phyloP scores from a whole-genome alignment of 1,140 invertebrate species.

The Paramacrobiotus metropolitanus region DNA sequence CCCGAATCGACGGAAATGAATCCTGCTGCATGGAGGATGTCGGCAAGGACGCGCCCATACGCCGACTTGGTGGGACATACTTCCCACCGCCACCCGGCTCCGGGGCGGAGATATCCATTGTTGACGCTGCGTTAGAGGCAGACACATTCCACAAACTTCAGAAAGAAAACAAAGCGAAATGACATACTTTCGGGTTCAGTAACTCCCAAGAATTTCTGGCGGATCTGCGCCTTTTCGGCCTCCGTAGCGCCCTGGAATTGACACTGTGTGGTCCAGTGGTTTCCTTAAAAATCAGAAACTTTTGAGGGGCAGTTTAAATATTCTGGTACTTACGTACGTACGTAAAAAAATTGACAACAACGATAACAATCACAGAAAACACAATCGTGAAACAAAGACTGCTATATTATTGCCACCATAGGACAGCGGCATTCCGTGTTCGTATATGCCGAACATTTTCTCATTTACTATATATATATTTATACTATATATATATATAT shows the following conservation, averaged over 20 bases:
- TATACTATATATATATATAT: no score
- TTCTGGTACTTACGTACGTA: neutral
- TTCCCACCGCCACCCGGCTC: slow-evolving; percentile 16
- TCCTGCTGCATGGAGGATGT: neutral
- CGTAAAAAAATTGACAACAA: neutral
- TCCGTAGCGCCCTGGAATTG: slow-evolving; percentile 55
- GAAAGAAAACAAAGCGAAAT: no score
- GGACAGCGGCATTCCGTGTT: neutral
- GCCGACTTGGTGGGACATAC: slow-evolving; percentile 55
- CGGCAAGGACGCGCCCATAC: slow-evolving; percentile 21
- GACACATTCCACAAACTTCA: neutral
- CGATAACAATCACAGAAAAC: neutral
- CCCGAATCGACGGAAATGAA: slow-evolving; percentile 48
- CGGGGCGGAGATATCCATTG: slow-evolving; percentile 1
- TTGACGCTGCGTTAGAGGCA: neutral
- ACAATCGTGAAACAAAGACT: neutral
- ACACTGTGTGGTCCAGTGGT: slow-evolving; percentile 91
- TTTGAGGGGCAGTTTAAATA: neutral
- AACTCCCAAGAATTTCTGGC: neutral
- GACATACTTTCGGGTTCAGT: neutral
- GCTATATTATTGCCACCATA: neutral
- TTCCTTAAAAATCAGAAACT: slow-evolving; percentile 29
- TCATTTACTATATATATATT: neutral
- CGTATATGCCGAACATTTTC: neutral
- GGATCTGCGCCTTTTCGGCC: neutral